phyloP scores from a whole-genome alignment of 2,888 invertebrate genomes.

The Trichogramma evanescens region DNA sequence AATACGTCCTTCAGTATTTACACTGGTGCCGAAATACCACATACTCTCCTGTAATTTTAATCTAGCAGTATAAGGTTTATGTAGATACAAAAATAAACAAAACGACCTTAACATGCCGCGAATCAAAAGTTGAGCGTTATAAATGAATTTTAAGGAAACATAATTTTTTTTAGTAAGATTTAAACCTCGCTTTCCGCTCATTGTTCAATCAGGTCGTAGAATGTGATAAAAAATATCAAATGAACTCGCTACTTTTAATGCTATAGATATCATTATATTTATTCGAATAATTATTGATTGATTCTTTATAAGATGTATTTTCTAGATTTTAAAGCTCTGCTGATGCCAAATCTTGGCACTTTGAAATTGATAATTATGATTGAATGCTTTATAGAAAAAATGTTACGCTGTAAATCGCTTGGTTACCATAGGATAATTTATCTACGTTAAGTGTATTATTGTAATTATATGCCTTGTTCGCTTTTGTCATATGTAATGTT shows the following conservation, averaged over 20 bases:
- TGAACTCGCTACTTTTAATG: slow-evolving; percentile 9
- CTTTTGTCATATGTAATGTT: too few species aligned
- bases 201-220: slow-evolving; percentile 16
- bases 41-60: slow-evolving; percentile 7
- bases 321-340: too few species aligned
- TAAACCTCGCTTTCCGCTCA: slow-evolving; percentile 19
- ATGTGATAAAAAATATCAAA: slow-evolving; percentile 15
- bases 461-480: too few species aligned
- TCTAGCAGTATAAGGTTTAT: too few species aligned
- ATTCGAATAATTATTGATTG: slow-evolving; percentile 3
- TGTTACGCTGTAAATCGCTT: too few species aligned
- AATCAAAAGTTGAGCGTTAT: slow-evolving; percentile 11
- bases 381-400: too few species aligned
- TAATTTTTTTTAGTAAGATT: slow-evolving; percentile 7
- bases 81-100: slow-evolving; percentile 1
- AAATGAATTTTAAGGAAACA: not conserved
- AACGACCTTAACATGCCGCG: not conserved
- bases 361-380: too few species aligned
- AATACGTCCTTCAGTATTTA: slow-evolving; percentile 20
- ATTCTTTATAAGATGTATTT: not conserved
- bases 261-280: slow-evolving; percentile 12
- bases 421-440: too few species aligned
- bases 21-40: slow-evolving; percentile 19
- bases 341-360: too few species aligned
- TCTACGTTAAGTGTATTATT: too few species aligned